These are phyloP conservation scores for Mixornis gularis DNA, from an alignment of 2,113 vertebrate genomes.

Conservation along the genomic window DNA sequence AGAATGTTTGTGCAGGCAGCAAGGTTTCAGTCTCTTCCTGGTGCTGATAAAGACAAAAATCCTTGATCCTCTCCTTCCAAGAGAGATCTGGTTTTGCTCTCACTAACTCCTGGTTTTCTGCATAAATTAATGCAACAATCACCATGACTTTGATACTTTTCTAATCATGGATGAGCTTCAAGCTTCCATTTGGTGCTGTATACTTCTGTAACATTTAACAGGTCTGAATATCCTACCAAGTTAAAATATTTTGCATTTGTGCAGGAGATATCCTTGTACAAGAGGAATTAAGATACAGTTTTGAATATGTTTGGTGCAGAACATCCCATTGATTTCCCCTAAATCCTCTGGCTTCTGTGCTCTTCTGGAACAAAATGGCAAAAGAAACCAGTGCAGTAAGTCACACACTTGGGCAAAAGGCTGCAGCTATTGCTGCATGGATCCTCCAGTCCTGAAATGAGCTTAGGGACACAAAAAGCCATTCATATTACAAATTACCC, in stretches of 20 bases:
- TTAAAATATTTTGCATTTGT: neutral
- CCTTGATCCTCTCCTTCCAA: neutral
- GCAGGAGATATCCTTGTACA: neutral
- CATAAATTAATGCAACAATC: neutral
- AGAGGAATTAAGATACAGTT: neutral
- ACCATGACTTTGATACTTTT: neutral
- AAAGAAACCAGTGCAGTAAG: conserved; percentile 29
- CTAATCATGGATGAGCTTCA: neutral
- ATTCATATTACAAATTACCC: conserved; percentile 64
- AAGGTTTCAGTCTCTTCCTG: neutral
- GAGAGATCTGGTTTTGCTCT: neutral
- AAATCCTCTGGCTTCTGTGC: neutral
- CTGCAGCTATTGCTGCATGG: conserved; percentile 15
- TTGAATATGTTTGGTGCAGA: neutral
- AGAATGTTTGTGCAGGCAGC: neutral
- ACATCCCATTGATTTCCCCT: conserved; percentile 13
- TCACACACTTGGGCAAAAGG: neutral
- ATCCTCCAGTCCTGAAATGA: conserved; percentile 36
- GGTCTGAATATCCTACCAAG: neutral
- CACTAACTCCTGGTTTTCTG: neutral
- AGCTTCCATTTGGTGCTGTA: neutral
- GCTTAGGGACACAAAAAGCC: conserved; percentile 55
- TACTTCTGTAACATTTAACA: neutral
- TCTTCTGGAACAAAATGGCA: conserved; percentile 5
- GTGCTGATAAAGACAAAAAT: neutral